These are phyloP conservation scores for Engystomops pustulosus DNA, from an alignment of 2,113 vertebrate species.

Conservation along the genomic window DNA sequence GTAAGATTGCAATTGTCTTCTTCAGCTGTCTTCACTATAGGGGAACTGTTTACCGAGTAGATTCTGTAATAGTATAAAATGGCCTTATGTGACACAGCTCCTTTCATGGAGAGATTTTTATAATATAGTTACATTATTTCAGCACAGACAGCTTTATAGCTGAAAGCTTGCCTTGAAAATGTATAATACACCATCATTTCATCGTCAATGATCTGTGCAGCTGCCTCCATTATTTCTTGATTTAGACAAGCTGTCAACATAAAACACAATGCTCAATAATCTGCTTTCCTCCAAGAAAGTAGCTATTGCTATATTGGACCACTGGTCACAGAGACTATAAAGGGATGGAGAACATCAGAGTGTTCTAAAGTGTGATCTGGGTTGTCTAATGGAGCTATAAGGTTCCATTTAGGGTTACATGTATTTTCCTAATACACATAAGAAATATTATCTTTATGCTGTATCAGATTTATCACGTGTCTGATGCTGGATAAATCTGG, in stretches of 20 bases:
- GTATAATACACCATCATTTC: neutral
- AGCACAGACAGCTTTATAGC: neutral
- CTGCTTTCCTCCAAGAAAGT: constrained; percentile 22
- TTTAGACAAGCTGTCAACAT: neutral
- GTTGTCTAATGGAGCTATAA: no score
- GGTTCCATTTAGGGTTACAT: no score
- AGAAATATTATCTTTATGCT: no score
- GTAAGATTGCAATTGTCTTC: no score
- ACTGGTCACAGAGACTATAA: neutral
- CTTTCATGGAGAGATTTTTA: neutral
- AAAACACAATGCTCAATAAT: constrained; percentile 24
- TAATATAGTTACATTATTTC: neutral
- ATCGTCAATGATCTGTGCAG: neutral
- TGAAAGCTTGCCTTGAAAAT: constrained; percentile 11
- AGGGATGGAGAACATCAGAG: no score
- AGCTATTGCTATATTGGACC: neutral
- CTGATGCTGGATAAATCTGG: no score
- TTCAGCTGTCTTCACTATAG: neutral
- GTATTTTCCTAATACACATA: no score
- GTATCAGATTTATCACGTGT: no score
- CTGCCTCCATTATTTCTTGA: constrained; percentile 38
- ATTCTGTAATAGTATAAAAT: neutral
- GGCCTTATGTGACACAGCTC: neutral
- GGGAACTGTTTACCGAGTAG: neutral
- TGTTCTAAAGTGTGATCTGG: no score